Base-by-base conservation (phyloP, 2,888 invertebrate genomes). In the Invenusta paracnida region DNA sequence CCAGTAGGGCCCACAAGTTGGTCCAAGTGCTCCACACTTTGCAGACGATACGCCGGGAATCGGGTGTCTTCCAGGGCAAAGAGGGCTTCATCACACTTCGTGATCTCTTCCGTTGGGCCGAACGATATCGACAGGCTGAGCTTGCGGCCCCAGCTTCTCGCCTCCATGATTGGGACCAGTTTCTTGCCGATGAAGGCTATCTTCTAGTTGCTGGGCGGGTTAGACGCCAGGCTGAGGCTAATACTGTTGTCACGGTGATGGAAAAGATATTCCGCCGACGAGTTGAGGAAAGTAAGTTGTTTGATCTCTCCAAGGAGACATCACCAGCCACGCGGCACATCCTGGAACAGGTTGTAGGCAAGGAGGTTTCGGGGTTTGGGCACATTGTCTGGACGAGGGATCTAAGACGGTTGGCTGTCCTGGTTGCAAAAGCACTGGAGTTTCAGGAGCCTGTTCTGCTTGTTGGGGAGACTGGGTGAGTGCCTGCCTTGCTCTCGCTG, bases 161-260 rank as follows among this genome's bases (percentile, higher is more conserved):
- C 66, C 94, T 95, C 88, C 96, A 96, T 89, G 97, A 98, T 91
- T 98, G 97, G 97, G 95, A 96, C 91, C 97, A 98, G 90, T 96
- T 97, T 92, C 93, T 99, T 82, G 96, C 97, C 0, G 97, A 98
- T 28, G 27, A 85, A 83, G 85, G 98, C 0, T 99, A 95, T 90
- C 93, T 99, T 86, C 94, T 99, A 1, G 92, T 99, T 83, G 97
- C 97, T 0, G 96, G 98, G 0, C 94, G 96, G 92, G 96, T 98
- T 0, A 93, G 99, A 23, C 95, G 94, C 89, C 90, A 92, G 0
- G 95, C 96, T 87, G 99, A 99, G 91, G 93, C 94, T 83, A 92
- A 93, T 23, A 94, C 96, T 31, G 96, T 99, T 82, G 93, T 94
- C 87, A 93, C 95, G 88, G 95, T 95, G 0, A 88, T 93, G 1